Evolutionary conservation across 2,797 vertebrate species (phyloP), one percentile per base, ranked within the genome.

Genomic region (Rhabdomys pumilio): DNA sequence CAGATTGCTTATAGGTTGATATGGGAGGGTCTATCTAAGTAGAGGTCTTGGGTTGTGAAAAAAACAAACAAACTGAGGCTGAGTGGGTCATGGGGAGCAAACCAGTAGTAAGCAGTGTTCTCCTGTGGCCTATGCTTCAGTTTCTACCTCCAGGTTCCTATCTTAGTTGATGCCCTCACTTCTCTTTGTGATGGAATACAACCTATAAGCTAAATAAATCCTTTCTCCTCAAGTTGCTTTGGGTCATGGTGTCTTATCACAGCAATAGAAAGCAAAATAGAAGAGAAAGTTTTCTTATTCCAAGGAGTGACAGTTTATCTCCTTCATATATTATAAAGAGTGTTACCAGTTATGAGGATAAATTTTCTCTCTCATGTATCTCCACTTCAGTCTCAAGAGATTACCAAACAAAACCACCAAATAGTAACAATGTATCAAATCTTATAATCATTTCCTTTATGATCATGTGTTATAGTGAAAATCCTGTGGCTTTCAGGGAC

Each of bases 361-460:
- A 59, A 1, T 84, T 17, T 55, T 67, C 26, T 85, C 91, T 82
- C 67, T 11, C 2, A 34, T 20, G 2, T 17, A 72, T 75, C 19
- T 97, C 22, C 2, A 73, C 44, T 38, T 55, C 11, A 44, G 41
- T 79, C 53, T 76, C 22, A 95, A 89, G 22, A 85, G 80, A 77
- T 29, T 53, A 24, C 50, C 65, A 72, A 59, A 41, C 34, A 89
- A n/a, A 24, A 22, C 6, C 38, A 26, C 15, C 53, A 73, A 75
- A 19, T 50, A 38, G n/a, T 44, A 50, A 89, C 7, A 50, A 44
- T 29, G 13, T 31, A 6, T 67, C 13, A 90, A 53, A 22, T 65
- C 59, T 61, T 80, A 4, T 73, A 85, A 80, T 95, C 85, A 41
- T 34, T 90, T 34, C 34, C 34, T 89, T 73, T 38, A 82, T 79